A percentile compares a stretch with the other conserved stretches of the same genome.
Conservation (phyloP, 2,888 invertebrate species). For the Ectropis crepuscularia region DNA sequence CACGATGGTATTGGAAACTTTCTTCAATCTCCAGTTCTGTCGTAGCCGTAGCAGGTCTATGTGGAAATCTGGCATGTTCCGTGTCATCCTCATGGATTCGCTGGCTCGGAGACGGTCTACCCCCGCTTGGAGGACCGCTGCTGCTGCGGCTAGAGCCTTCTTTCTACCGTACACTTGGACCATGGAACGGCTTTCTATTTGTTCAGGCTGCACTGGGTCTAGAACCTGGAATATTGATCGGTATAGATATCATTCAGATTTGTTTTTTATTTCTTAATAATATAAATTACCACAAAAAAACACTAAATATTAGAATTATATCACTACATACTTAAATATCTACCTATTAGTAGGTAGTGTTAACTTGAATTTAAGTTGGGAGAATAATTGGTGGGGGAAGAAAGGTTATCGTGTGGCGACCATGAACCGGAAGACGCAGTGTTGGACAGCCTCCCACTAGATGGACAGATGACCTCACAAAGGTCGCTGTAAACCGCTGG, state of each 20-base stretch:
- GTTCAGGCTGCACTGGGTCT: slow-evolving; percentile 95
- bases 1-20: slow-evolving; percentile 97
- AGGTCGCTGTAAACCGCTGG: too few relatives aligned
- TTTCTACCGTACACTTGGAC: slow-evolving; percentile 96
- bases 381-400: too few relatives aligned
- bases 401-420: too few relatives aligned
- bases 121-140: slow-evolving; percentile 92
- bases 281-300: too few relatives aligned
- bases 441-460: too few relatives aligned
- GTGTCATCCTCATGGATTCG: slow-evolving; percentile 89
- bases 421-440: too few relatives aligned
- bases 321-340: too few relatives aligned
- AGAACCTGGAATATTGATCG: slow-evolving; percentile 75
- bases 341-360: too few relatives aligned
- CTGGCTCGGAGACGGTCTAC: slow-evolving; percentile 94
- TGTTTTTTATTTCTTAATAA: too few relatives aligned
- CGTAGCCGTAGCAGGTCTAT: slow-evolving; percentile 94
- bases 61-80: slow-evolving; percentile 95
- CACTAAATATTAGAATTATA: too few relatives aligned
- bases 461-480: too few relatives aligned
- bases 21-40: slow-evolving; percentile 98
- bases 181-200: slow-evolving; percentile 92
- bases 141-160: slow-evolving; percentile 95
- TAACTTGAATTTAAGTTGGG: too few relatives aligned
- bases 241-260: neutral